phyloP scores from a whole-genome alignment of 1,140 invertebrate species.

The Drosophila simulans region DNA sequence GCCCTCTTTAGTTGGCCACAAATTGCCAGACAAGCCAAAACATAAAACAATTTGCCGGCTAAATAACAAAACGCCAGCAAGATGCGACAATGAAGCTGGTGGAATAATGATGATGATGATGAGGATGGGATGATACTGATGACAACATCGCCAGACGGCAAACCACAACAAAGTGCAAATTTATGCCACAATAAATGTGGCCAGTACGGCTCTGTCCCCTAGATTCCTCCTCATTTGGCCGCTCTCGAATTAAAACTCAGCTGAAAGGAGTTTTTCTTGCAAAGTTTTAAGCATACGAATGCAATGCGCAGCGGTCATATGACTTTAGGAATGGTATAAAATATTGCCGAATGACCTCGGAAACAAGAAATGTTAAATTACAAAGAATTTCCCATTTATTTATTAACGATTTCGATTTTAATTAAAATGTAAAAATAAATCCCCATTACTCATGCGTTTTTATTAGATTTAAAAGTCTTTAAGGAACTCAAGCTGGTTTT shows the following conservation, averaged over 20 bases:
- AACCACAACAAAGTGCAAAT: slow-evolving; percentile 79
- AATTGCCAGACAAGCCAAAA: slow-evolving; percentile 69
- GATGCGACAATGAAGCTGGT: slow-evolving; percentile 53
- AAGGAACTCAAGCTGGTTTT: neutral
- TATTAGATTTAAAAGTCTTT: too few species aligned
- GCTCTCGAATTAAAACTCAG: neutral
- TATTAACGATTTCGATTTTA: too few species aligned
- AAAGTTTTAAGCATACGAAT: too few species aligned
- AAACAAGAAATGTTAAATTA: too few species aligned
- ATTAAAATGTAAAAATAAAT: too few species aligned
- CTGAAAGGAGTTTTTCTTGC: neutral
- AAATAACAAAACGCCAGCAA: slow-evolving; percentile 68
- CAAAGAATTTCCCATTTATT: neutral
- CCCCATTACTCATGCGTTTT: too few species aligned
- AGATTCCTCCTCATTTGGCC: neutral
- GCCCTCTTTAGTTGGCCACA: slow-evolving; percentile 26
- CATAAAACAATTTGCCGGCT: slow-evolving; percentile 77
- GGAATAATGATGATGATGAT: slow-evolving; percentile 12
- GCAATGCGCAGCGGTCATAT: too few species aligned
- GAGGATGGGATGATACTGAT: slow-evolving; percentile 7
- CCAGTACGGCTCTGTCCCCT: neutral
- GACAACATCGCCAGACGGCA: slow-evolving; percentile 56
- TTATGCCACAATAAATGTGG: slow-evolving; percentile 78
- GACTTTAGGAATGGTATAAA: too few species aligned
- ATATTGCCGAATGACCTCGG: too few species aligned